These are phyloP conservation scores for Agrypnus murinus DNA, from an alignment of 2,888 invertebrate genomes.

Conservation along the genomic window DNA sequence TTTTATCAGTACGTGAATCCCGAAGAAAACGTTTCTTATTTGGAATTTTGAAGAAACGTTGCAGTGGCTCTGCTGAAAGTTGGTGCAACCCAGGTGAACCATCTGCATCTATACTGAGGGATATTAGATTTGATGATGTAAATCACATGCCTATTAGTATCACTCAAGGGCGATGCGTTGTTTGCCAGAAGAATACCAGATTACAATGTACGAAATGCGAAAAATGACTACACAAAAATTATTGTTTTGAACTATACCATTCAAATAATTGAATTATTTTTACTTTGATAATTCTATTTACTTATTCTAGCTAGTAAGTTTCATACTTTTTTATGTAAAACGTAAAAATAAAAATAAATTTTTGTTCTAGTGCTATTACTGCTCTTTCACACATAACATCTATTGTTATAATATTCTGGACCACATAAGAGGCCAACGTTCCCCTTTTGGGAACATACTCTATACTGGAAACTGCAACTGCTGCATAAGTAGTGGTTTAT, in stretches of 20 bases:
- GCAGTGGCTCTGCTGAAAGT: not conserved
- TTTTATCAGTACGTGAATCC: constrained; percentile 5
- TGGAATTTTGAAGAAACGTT: not conserved
- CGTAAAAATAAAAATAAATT: not conserved
- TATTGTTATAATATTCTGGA: no score
- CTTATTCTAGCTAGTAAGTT: no score
- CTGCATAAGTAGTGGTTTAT: not conserved
- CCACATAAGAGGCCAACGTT: no score
- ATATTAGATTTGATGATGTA: not conserved
- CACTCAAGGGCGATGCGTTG: not conserved
- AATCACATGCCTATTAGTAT: not conserved
- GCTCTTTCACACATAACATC: no score
- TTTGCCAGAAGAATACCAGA: not conserved
- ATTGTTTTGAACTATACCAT: not conserved
- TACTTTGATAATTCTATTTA: not conserved
- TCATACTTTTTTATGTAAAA: no score
- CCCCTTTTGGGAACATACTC: not conserved
- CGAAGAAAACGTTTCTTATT: no score
- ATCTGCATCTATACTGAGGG: not conserved
- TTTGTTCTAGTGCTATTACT: not conserved
- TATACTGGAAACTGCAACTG: not conserved
- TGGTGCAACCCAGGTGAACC: not conserved
- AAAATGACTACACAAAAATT: not conserved
- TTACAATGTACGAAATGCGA: no score
- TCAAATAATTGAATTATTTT: no score